These are phyloP conservation scores for Crotalus horridus DNA, from an alignment of 2,113 vertebrate species.

Conservation along the genomic window DNA sequence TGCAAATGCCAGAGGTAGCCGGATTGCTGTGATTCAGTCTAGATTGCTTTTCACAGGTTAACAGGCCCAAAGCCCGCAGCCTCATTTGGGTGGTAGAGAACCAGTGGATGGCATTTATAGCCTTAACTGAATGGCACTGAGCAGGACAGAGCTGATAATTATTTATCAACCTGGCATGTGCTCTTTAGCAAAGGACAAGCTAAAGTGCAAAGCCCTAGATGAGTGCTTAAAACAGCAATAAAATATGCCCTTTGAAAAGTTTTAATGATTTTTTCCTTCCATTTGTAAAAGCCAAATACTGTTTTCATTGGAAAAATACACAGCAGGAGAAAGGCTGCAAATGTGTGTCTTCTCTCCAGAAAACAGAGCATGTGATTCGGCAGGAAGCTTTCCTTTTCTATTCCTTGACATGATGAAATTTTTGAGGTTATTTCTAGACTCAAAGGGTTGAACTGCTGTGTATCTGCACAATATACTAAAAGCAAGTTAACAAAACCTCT, in stretches of 20 bases:
- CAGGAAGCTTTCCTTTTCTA: not conserved
- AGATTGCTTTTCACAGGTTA: not conserved
- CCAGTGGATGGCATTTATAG: not conserved
- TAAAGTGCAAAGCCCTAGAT: conserved; percentile 4
- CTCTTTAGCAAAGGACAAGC: conserved; percentile 6
- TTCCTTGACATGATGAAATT: not conserved
- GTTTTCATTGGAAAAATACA: not conserved
- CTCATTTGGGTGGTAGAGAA: not conserved
- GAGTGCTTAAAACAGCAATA: conserved; percentile 22
- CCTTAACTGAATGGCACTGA: not conserved
- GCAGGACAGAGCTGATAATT: not conserved
- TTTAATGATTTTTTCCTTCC: not conserved
- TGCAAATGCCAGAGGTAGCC: not conserved
- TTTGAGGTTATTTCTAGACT: not conserved
- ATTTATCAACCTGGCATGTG: not conserved
- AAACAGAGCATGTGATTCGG: not conserved
- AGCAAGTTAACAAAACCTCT: not conserved
- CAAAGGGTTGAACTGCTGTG: not conserved
- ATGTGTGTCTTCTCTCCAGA: not conserved
- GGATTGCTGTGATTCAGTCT: not conserved
- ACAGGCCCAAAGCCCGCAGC: not conserved
- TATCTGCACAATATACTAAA: not conserved
- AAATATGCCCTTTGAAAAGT: not conserved
- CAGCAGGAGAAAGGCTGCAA: not conserved
- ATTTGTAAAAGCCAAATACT: not conserved